A percentile compares a stretch with the other conserved stretches of the same genome.
phyloP scores from a whole-genome alignment of 1,140 invertebrate genomes.

The Euwallacea similis region DNA sequence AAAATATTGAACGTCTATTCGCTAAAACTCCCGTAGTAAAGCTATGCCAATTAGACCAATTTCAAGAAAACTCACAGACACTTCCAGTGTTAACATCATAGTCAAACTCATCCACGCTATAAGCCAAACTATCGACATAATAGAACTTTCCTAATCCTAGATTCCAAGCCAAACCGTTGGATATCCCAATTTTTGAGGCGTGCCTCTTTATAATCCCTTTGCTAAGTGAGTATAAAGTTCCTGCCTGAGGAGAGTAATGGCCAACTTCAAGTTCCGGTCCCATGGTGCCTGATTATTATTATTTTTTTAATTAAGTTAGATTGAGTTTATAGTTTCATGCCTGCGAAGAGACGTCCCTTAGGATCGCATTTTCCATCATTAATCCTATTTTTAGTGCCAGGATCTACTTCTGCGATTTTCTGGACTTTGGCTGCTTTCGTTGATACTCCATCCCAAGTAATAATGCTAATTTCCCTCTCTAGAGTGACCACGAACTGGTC shows the following conservation, averaged over 20 bases:
- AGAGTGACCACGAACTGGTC: constrained; percentile 67
- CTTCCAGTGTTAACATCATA: constrained; percentile 69
- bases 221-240: constrained; percentile 40
- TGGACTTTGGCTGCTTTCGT: constrained; percentile 41
- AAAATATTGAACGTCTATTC: constrained; percentile 44
- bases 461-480: constrained; percentile 61
- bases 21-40: constrained; percentile 31
- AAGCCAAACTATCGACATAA: constrained; percentile 72
- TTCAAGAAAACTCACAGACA: constrained; percentile 61
- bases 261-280: constrained; percentile 39
- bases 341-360: constrained; percentile 69
- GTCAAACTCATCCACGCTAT: constrained; percentile 70
- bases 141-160: constrained; percentile 68
- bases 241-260: constrained; percentile 36
- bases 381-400: constrained; percentile 61
- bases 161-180: constrained; percentile 83
- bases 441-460: constrained; percentile 67
- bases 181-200: constrained; percentile 63
- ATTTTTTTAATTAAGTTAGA: no score
- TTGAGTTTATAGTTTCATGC: constrained; percentile 9
- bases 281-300: constrained; percentile 42
- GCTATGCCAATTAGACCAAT: neutral
- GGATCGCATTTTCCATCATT: constrained; percentile 89
- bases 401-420: constrained; percentile 43
- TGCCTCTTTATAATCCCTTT: constrained; percentile 41